Base-by-base conservation (phyloP, 2,888 invertebrate species). In the Encarsia formosa region DNA sequence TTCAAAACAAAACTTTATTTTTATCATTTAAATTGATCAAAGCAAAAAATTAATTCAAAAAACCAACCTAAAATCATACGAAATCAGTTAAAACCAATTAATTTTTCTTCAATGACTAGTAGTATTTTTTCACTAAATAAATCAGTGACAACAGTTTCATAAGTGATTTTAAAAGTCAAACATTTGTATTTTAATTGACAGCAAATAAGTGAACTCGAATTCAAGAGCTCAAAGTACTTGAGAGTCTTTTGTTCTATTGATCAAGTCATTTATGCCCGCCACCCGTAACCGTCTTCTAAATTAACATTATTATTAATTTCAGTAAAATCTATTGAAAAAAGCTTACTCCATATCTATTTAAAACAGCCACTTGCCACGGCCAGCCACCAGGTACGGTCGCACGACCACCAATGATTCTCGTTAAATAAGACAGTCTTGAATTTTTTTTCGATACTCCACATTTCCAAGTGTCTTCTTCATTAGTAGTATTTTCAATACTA, bases 351-450 rank as follows among this genome's bases (percentile, higher is more conserved):
- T 83, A 86, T 66, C 86, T 80, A 73, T 93, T 94, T 53, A 95
- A 79, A 46, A 96, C 84, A 45, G 90, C 93, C 18, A 91, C 92
- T 77, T 94, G 93, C 94, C 95, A 95, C 0, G 93, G 92, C 94
- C 95, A 96, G 67, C 87, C 87, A 32, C 91, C 88, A 42, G 83
- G 86, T 11, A 81, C 78, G 0, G 91, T 81, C 34, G 89, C 86
- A 46, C 83, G 78, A 1, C 95, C 95, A 0, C 95, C 95, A 50
- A 95, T 89, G 54, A 95, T 94, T 61, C 88, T 82, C 54, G 88
- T 77, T 24, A 68, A 65, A 49, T 71, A 71, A 2, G 64, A 69
- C 31, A 71, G 58, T 44, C 65, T 63, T 4, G 66, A 65, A 52
- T 63, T 62, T 54, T 65, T 70, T 34, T 54, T 65, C 1, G 63